Evolutionary conservation across 2,797 vertebrate genomes (phyloP), one percentile per base, ranked within the genome.

Genomic region (Pseudomugil gertrudae): DNA sequence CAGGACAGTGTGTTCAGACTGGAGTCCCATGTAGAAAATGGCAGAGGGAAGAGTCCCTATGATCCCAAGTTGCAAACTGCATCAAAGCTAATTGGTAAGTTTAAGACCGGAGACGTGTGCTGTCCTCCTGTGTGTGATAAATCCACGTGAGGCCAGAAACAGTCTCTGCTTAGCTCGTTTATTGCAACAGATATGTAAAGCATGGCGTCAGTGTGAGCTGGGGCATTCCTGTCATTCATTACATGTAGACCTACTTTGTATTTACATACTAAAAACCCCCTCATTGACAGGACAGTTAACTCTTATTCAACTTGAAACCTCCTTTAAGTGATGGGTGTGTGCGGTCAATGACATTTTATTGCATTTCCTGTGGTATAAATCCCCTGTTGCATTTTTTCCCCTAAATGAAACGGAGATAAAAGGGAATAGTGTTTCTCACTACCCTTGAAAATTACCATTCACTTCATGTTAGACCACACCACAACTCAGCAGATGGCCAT

Each of bases 11-110:
- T 96, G 73, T 98, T 99, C 92, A 95, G 92, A 74, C 88, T 99
- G 74, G 96, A 94, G 72, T 89, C 95, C 9, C 94, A 94, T 70
- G 91, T 96, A 78, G 97, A 99, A 92, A 99, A 98, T 40, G 98
- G 98, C 63, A 92, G 98, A 62, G 98, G 98, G 40, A 99, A 99
- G 91, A 98, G 97, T 77, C 98, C 98, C 1, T 99, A 99, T 43
- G 98, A 99, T 86, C 98, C 98, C 29, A 98, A 97, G 90, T 87
- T 98, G 74, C 93, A 93, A 85, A 98, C 97, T 29, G 96, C 98
- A 52, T 98, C 97, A 69, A 94, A 97, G 89, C 94, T 99, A 85
- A 93, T 98, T 81, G 98, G 98, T 99, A 90, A 82, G 94, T 90
- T 65, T 45, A 50, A 67, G 36, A 63, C 32, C 11, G 7, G 64